Conservation (phyloP, 2,888 invertebrate genomes). For the Lepidocyrtoides sp. region DNA sequence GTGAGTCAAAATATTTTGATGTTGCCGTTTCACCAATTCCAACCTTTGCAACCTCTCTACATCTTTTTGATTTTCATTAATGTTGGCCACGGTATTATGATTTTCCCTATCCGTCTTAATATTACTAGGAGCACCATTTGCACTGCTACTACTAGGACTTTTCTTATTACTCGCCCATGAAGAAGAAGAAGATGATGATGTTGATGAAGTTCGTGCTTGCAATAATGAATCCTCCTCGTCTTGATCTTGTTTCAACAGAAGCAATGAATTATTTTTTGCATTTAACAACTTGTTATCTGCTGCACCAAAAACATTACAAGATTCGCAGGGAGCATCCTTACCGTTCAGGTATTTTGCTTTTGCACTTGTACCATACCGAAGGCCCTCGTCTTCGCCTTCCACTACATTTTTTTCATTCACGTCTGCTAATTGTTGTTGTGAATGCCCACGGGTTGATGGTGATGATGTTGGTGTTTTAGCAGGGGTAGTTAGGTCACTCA, state of each 20-base stretch:
- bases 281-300: constrained; percentile 63
- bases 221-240: constrained; percentile 53
- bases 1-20: constrained; percentile 66
- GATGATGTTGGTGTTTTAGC: constrained; percentile 54
- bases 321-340: constrained; percentile 43
- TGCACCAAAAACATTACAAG: constrained; percentile 17
- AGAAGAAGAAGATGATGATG: constrained; percentile 28
- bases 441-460: constrained; percentile 45
- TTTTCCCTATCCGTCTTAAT: constrained; percentile 56
- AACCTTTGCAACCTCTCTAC: constrained; percentile 74
- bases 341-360: constrained; percentile 37
- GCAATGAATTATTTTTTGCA: constrained; percentile 11
- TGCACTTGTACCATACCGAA: constrained; percentile 59
- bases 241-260: neutral
- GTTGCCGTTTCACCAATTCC: constrained; percentile 74
- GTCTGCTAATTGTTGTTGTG: constrained; percentile 60
- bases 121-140: constrained; percentile 43
- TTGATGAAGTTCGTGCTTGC: constrained; percentile 73
- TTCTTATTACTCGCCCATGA: constrained; percentile 64
- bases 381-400: constrained; percentile 50
- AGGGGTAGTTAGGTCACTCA: constrained; percentile 81
- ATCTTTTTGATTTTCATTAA: constrained; percentile 62
- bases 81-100: constrained; percentile 75
- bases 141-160: constrained; percentile 51
- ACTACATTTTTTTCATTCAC: constrained; percentile 19